phyloP scores from a whole-genome alignment of 2,113 vertebrate genomes.

The Pseudorhombus dupliciocellatus region DNA sequence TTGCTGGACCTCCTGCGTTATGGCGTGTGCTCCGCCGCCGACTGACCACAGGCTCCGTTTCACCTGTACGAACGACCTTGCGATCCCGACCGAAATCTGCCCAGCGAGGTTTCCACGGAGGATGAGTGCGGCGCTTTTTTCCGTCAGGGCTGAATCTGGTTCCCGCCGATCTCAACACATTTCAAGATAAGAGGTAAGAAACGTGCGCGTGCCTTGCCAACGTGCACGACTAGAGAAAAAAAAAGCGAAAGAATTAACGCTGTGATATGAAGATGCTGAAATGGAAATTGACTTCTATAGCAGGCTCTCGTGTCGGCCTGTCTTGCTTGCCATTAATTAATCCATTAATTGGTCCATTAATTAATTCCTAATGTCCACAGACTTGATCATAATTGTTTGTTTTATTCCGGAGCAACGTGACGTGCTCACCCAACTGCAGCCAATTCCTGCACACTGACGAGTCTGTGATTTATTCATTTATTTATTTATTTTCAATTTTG shows the following conservation, averaged over 20 bases:
- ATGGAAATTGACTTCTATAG: conserved; percentile 17
- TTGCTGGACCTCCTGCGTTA: conserved; percentile 51
- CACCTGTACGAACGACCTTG: conserved; percentile 77
- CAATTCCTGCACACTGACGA: conserved; percentile 48
- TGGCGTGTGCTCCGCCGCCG: conserved; percentile 33
- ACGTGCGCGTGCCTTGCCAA: conserved; percentile 26
- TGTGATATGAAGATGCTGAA: conserved; percentile 20
- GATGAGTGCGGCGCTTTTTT: conserved; percentile 51
- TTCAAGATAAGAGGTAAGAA: conserved; percentile 76
- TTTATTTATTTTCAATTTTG: too few species aligned
- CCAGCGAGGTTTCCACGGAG: conserved; percentile 70
- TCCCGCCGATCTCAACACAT: conserved; percentile 59
- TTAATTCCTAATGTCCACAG: neutral
- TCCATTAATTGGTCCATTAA: conserved; percentile 25
- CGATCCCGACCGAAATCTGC: conserved; percentile 58
- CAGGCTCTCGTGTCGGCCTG: conserved; percentile 22
- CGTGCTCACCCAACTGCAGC: conserved; percentile 56
- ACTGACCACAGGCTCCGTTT: conserved; percentile 61
- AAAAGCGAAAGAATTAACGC: conserved; percentile 25
- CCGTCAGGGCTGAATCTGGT: conserved; percentile 58
- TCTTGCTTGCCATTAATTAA: conserved; percentile 22
- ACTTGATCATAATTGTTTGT: conserved; percentile 53
- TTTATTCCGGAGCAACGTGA: conserved; percentile 42
- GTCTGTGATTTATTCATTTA: neutral
- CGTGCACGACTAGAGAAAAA: conserved; percentile 13